A percentile compares a stretch with the other conserved stretches of the same genome.
Evolutionary conservation across 2,113 vertebrate genomes (phyloP).

Genomic region (Sylvia atricapilla): DNA sequence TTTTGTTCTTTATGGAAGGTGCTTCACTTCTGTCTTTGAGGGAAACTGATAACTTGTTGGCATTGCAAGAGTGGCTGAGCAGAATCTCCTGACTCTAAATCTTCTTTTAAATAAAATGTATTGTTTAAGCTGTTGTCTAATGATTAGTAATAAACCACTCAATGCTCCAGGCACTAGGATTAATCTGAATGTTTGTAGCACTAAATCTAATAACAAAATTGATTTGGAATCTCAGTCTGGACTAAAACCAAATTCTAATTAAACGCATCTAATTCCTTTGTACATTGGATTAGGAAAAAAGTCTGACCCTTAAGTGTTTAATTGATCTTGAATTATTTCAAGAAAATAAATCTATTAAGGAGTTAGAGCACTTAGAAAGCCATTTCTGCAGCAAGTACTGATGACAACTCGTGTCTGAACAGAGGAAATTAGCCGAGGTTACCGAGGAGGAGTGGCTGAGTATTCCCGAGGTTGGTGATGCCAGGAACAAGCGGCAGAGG

Average conservation of each 20-base stretch:
- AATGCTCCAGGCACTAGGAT: neutral
- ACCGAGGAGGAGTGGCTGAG: slow-evolving; percentile 98
- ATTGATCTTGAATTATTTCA: neutral
- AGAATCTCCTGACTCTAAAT: neutral
- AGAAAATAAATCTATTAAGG: neutral
- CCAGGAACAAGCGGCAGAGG: slow-evolving; percentile 95
- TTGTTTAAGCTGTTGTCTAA: neutral
- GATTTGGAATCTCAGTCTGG: neutral
- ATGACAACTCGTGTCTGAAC: neutral
- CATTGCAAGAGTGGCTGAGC: neutral
- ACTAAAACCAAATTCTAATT: neutral
- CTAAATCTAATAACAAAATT: neutral
- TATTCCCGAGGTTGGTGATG: slow-evolving; percentile 96
- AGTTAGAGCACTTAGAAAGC: neutral
- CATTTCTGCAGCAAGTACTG: neutral
- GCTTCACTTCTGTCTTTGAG: neutral
- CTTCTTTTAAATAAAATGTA: neutral
- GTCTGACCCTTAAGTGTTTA: neutral
- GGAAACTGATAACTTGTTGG: neutral
- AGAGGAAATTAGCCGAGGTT: slow-evolving; percentile 94
- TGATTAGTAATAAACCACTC: neutral
- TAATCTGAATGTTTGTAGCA: neutral
- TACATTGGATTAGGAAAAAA: neutral
- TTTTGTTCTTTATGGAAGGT: neutral
- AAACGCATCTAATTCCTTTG: neutral